These are phyloP conservation scores for Ranitomeya imitator DNA, from an alignment of 2,113 vertebrate species.

Conservation along the genomic window DNA sequence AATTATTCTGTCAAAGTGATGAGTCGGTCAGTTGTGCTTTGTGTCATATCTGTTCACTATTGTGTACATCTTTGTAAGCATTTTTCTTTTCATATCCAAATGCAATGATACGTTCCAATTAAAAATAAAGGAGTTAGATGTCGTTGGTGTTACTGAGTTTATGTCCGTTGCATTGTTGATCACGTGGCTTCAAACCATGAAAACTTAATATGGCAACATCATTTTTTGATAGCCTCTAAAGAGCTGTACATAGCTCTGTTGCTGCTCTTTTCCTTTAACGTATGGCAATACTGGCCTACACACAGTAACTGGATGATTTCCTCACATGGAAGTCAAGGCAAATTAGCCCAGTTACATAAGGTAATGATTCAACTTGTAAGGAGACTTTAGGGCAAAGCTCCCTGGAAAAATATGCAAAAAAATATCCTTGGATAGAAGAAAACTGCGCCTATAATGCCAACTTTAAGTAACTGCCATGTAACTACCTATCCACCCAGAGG, in stretches of 20 bases:
- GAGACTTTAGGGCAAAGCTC: neutral
- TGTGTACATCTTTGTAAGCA: slow-evolving; percentile 75
- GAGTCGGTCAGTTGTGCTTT: slow-evolving; percentile 69
- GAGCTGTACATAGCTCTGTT: neutral
- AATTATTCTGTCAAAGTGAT: slow-evolving; percentile 63
- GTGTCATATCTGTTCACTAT: slow-evolving; percentile 68
- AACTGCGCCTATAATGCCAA: too few relatives aligned
- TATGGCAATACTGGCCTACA: neutral
- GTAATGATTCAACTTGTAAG: neutral
- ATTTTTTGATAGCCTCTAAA: neutral
- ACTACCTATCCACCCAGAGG: too few relatives aligned
- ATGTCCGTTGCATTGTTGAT: neutral
- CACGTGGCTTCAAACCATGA: neutral
- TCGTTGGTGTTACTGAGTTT: slow-evolving; percentile 1
- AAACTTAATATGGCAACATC: neutral
- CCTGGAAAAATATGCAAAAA: neutral
- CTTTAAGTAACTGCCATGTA: too few relatives aligned
- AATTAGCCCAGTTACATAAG: too few relatives aligned
- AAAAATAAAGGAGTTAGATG: slow-evolving; percentile 69
- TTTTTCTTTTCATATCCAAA: slow-evolving; percentile 71
- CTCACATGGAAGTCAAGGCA: too few relatives aligned
- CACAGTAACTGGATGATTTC: neutral
- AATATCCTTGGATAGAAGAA: too few relatives aligned
- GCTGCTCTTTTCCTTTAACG: neutral
- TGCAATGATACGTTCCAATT: slow-evolving; percentile 78